Evolutionary conservation across 1,140 invertebrate genomes (phyloP), one percentile per base, ranked within the genome.

Genomic region (Drosophila paulistorum): DNA sequence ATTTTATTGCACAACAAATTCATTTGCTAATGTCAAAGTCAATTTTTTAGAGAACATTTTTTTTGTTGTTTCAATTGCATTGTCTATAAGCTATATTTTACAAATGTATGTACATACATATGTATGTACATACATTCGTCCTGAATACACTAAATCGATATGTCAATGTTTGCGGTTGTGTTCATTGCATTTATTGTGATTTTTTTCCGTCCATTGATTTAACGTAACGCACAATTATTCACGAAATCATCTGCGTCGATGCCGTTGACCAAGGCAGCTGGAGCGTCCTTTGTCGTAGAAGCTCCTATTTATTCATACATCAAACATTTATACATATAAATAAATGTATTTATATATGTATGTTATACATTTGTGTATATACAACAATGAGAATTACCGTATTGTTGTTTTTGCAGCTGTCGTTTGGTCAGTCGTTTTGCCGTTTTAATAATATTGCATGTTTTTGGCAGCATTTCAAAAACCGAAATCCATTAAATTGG

Each of bases 391-490:
- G 57, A 20, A 59, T n/a, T 6, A 30, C 2, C 17, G 33, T 59
- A 17, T 11, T 14, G n/a, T 59, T 59, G 57, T 59, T 59, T 35
- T 59, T 59, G 57, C 57, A 59, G 57, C 35, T 59, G 26, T 33
- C 17, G 14, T 14, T 30, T 14, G 10, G 14, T 54, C 48, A 45
- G 42, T 33, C 14, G 13, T 30, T 7, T 7, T 20, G 26, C n/a
- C 60, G 17, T 65, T 65, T 65, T 54, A 35, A 65, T 65, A 51
- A 35, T 33, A 35, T 65, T 54, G 41, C 30, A 35, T 65, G 41
- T 65, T 65, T 65, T 65, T 65, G 62, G 62, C 62, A 65, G 48
- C 62, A 65, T 65, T 54, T 65, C 62, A 65, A 54, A 54, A 65
- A 54, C 20, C 26, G 30, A 65, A 51, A 65, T 54, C 45, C 62